Base-by-base conservation (phyloP, 2,113 vertebrate species). In the Castor canadensis region DNA sequence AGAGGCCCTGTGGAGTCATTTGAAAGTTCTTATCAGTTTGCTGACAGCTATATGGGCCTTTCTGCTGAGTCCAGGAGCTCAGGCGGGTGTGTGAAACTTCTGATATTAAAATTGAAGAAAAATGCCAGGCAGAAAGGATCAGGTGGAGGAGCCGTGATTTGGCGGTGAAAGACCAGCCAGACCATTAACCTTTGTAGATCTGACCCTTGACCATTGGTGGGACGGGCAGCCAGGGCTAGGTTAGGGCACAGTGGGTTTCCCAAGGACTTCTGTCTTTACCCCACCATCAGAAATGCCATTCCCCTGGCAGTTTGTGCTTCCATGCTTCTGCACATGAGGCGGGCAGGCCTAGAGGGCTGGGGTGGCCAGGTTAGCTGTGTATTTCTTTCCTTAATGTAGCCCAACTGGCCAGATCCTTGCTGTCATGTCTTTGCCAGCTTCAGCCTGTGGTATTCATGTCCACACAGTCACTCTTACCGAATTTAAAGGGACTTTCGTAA, bases 31-130 rank as follows among this genome's bases (percentile, higher is more conserved):
- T 98, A 99, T 98, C 98, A 98, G 98, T 98, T 98, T 97, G 98
- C 97, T 99, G 98, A 99, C 98, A 99, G 98, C 98, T 99, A 99
- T 98, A 99, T 98, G 98, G 98, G 98, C 96, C 98, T 98, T 97
- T 98, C 97, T 98, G 96, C 98, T 82, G 98, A 98, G 98, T 98
- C 98, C 98, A 97, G 96, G 97, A 97, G 95, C 97, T 97, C 60
- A 69, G 95, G 97, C 97, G 10, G 64, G 96, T 56, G 97, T 98
- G 98, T 97, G 98, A 98, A 98, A 98, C 93, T 97, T 97, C 97
- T 97, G 96, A 56, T 98, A 98, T 97, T 97, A 95, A 83, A 94
- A 97, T 69, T 7, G 89, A 93, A 95, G 91, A 71, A 75, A 11
- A 62, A 87, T 92, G 87, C 97, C 97, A 95, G 92, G 62, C 56